A percentile compares a stretch with the other conserved stretches of the same genome.
Evolutionary conservation across 2,113 vertebrate genomes (phyloP).

Genomic region (Psephotus haematonotus): DNA sequence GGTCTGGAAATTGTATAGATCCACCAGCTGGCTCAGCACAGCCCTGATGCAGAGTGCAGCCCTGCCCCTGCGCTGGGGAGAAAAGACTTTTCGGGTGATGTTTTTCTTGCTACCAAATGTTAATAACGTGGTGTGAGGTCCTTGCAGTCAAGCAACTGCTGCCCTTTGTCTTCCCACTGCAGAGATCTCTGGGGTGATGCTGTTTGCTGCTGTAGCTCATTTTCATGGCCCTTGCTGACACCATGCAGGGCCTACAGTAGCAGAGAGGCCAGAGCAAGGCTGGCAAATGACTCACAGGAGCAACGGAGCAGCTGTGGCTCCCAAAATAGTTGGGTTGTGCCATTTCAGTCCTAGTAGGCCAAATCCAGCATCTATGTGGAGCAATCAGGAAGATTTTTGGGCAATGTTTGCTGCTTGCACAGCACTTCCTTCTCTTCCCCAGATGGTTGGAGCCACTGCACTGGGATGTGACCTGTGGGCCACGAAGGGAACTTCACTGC

Average conservation of each 20-base stretch:
- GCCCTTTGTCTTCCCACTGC: neutral
- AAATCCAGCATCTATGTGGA: neutral
- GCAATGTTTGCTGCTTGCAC: neutral
- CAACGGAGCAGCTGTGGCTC: neutral
- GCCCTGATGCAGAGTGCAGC: neutral
- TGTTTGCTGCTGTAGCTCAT: neutral
- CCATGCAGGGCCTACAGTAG: neutral
- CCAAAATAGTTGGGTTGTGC: neutral
- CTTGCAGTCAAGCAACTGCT: neutral
- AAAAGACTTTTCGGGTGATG: neutral
- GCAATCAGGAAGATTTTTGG: neutral
- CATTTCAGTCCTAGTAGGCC: neutral
- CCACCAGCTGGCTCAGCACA: neutral
- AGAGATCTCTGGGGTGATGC: neutral
- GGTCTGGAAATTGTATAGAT: conserved; percentile 59
- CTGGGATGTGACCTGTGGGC: neutral
- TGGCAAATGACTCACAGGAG: neutral
- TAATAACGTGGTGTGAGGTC: neutral
- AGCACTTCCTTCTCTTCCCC: neutral
- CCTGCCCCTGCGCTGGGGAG: neutral
- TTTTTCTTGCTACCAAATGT: neutral
- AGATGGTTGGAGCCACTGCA: neutral
- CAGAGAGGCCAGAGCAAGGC: neutral
- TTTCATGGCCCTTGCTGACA: neutral
- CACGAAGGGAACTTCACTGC: neutral